Conservation (phyloP, 1,140 invertebrate species). For the Aphelenchoides avenae region DNA sequence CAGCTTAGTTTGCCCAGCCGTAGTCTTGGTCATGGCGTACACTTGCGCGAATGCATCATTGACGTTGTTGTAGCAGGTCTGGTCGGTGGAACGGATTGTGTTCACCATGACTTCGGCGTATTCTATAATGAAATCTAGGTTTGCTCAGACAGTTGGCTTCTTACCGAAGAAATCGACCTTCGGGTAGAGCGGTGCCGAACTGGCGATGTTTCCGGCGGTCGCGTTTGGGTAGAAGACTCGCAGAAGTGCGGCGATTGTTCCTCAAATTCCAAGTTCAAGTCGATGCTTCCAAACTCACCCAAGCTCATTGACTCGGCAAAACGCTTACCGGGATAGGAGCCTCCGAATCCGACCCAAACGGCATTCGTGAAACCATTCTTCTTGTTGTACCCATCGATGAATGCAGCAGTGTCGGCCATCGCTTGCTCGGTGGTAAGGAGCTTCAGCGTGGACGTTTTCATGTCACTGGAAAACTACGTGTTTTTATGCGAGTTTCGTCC, state of each 20-base stretch:
- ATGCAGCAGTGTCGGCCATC: constrained; percentile 13
- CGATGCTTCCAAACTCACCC: background rate
- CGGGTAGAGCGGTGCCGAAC: constrained; percentile 25
- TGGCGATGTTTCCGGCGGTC: constrained; percentile 30
- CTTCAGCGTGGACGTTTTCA: constrained; percentile 9
- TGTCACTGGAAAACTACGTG: background rate
- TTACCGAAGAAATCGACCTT: constrained; percentile 28
- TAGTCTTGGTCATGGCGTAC: constrained; percentile 8
- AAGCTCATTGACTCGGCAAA: background rate
- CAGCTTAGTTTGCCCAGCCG: constrained; percentile 6
- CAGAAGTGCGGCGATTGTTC: constrained; percentile 22
- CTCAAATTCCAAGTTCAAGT: constrained; percentile 11
- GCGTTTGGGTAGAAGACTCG: constrained; percentile 27
- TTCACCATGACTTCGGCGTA: constrained; percentile 36
- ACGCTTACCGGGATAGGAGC: constrained; percentile 14
- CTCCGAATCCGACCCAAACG: constrained; percentile 31
- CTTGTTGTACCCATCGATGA: constrained; percentile 15
- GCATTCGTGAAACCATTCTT: constrained; percentile 21
- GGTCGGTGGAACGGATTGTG: background rate
- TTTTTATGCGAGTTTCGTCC: constrained; percentile 3
- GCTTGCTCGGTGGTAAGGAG: constrained; percentile 28
- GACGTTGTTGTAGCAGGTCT: constrained; percentile 14
- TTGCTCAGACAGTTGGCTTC: background rate
- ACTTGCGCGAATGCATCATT: constrained; percentile 18
- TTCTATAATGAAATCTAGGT: constrained; percentile 4